These are phyloP conservation scores for Parauchenoglanis ngamensis DNA, from an alignment of 2,797 vertebrate species.

Conservation along the genomic window DNA sequence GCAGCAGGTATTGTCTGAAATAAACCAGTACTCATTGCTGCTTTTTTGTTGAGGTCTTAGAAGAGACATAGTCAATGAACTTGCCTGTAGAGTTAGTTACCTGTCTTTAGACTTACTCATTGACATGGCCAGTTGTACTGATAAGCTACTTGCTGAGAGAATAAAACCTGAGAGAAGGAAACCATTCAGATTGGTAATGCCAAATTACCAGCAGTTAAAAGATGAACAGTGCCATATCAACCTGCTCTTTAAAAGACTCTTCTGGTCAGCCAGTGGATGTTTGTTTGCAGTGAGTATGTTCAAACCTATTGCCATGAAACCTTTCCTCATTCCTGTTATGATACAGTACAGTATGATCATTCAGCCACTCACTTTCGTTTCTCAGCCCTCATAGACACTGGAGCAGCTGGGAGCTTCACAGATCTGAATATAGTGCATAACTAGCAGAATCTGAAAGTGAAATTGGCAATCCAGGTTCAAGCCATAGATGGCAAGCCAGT, in stretches of 20 bases:
- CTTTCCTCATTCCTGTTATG: neutral
- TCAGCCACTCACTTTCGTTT: neutral
- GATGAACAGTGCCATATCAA: neutral
- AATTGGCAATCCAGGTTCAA: neutral
- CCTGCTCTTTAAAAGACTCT: neutral
- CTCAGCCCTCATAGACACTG: neutral
- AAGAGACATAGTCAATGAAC: neutral
- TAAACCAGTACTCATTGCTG: neutral
- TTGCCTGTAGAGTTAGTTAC: neutral
- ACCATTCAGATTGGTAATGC: neutral
- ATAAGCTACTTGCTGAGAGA: neutral
- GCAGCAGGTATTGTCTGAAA: neutral
- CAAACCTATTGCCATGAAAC: neutral
- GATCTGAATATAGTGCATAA: neutral
- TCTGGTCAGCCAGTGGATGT: neutral
- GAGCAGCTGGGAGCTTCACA: neutral
- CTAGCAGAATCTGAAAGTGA: neutral
- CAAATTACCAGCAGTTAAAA: neutral
- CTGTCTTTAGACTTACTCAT: neutral
- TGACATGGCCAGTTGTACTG: neutral
- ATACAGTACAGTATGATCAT: neutral
- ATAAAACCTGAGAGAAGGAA: neutral
- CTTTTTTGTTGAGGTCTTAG: neutral
- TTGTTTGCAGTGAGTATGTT: neutral
- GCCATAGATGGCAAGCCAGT: neutral